phyloP scores from a whole-genome alignment of 2,888 invertebrate species.

The Opisthograptis luteolata region DNA sequence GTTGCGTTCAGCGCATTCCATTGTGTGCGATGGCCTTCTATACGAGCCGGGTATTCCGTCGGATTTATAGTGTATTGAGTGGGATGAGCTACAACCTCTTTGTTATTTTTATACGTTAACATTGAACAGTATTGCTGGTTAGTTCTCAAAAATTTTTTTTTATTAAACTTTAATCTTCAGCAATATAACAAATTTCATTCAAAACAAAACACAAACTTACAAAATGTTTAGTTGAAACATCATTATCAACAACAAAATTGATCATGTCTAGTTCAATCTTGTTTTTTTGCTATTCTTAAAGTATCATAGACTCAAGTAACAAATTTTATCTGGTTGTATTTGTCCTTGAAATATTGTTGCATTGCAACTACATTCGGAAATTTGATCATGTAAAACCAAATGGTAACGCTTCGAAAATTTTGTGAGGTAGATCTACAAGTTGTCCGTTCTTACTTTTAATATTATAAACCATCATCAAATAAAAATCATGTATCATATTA shows the following conservation, averaged over 20 bases:
- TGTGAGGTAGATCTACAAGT: constrained; percentile 40
- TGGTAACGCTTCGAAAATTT: constrained; percentile 31
- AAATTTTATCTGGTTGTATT: too few relatives aligned
- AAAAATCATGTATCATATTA: not conserved
- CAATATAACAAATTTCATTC: not conserved
- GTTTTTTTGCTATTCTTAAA: too few relatives aligned
- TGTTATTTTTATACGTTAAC: constrained; percentile 32
- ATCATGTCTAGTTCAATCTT: too few relatives aligned
- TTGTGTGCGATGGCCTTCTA: constrained; percentile 70
- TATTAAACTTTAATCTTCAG: not conserved
- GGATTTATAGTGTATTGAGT: constrained; percentile 41
- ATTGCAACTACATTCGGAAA: constrained; percentile 32
- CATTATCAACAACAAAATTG: too few relatives aligned
- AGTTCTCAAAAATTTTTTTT: not conserved
- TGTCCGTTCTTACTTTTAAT: constrained; percentile 33
- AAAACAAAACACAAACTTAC: too few relatives aligned
- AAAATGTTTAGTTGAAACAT: too few relatives aligned
- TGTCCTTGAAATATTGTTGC: constrained; percentile 34
- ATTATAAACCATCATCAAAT: not conserved
- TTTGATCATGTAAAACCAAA: constrained; percentile 28
- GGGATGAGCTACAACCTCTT: constrained; percentile 42
- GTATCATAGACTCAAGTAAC: too few relatives aligned
- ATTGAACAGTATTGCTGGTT: not conserved
- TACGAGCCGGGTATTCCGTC: constrained; percentile 41
- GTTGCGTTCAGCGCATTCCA: constrained; percentile 68